Conservation (phyloP, 2,888 invertebrate genomes). For the Helleia helle region DNA sequence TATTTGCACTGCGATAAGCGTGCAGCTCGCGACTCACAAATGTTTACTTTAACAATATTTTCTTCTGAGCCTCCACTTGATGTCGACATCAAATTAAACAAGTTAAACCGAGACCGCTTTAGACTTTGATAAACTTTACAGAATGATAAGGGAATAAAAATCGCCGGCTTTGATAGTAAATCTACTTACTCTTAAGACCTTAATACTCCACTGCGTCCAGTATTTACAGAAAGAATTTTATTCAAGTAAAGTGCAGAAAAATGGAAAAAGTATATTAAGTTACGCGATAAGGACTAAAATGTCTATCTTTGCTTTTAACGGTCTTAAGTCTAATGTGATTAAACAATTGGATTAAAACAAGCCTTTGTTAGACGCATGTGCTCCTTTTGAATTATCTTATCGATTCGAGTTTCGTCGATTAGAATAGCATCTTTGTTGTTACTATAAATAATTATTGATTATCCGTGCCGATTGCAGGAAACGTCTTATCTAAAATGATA, state of each 20-base stretch:
- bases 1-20: constrained; percentile 47
- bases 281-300: too few relatives aligned
- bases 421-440: background rate
- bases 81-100: constrained; percentile 69
- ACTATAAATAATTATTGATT: background rate
- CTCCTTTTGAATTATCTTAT: background rate
- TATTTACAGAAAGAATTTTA: background rate
- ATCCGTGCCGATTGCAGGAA: background rate
- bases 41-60: constrained; percentile 65
- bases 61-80: constrained; percentile 49
- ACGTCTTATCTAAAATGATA: background rate
- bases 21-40: constrained; percentile 44
- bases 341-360: too few relatives aligned
- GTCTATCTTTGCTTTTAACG: too few relatives aligned
- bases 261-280: background rate
- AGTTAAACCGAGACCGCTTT: constrained; percentile 41
- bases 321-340: too few relatives aligned
- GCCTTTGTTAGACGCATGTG: background rate
- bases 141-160: constrained; percentile 31
- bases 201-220: background rate
- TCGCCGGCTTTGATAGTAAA: constrained; percentile 18
- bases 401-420: background rate
- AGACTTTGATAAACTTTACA: constrained; percentile 54
- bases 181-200: constrained; percentile 7
- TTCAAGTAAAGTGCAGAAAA: background rate